These are phyloP conservation scores for Eufriesea mexicana DNA, from an alignment of 1,140 invertebrate genomes.

Conservation along the genomic window DNA sequence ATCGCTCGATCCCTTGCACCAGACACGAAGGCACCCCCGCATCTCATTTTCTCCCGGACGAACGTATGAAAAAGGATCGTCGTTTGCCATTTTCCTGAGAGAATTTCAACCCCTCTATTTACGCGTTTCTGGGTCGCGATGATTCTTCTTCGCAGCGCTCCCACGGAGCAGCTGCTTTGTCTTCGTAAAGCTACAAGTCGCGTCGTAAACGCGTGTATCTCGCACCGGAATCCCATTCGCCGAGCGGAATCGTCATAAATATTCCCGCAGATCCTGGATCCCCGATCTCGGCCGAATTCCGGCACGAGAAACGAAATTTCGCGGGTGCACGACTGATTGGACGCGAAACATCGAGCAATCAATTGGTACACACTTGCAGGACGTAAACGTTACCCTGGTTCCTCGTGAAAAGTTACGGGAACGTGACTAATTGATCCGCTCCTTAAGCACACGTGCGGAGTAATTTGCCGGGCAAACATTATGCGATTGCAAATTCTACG, in stretches of 20 bases:
- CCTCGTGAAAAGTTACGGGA: constrained; percentile 1
- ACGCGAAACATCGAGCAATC: constrained; percentile 18
- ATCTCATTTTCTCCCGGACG: no score
- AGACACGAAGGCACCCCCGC: no score
- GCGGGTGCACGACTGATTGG: not conserved
- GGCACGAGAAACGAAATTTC: not conserved
- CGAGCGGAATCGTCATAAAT: not conserved
- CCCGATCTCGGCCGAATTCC: not conserved
- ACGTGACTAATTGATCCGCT: constrained; percentile 32
- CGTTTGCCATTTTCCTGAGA: not conserved
- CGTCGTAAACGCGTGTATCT: not conserved
- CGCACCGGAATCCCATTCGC: not conserved
- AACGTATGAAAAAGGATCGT: not conserved
- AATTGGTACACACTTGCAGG: no score
- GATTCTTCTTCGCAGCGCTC: accelerated
- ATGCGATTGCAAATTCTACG: constrained; percentile 17
- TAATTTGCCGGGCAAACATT: constrained; percentile 18
- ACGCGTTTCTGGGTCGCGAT: not conserved
- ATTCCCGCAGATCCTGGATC: not conserved
- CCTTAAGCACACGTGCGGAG: constrained; percentile 30
- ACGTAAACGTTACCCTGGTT: not conserved
- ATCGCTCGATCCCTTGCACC: no score
- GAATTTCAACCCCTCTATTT: not conserved
- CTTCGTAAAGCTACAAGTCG: not conserved
- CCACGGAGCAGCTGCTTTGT: not conserved